Conservation (phyloP, 2,888 invertebrate genomes). For the Charanyca ferruginea region DNA sequence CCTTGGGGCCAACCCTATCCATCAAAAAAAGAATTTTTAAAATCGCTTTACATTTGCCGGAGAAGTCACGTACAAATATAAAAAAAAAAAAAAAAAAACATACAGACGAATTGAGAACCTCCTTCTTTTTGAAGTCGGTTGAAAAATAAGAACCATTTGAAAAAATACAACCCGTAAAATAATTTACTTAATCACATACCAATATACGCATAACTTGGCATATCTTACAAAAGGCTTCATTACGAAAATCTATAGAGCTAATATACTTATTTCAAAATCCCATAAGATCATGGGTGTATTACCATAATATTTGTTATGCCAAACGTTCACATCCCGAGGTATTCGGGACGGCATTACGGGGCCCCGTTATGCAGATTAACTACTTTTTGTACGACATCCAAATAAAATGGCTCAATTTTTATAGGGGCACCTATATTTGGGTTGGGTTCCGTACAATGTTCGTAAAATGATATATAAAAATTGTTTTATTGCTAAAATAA, state of each 20-base stretch:
- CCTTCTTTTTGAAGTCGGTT: no score
- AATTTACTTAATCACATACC: constrained; percentile 16
- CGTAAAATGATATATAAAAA: constrained; percentile 4
- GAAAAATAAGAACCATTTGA: no score
- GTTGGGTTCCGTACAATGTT: constrained; percentile 52
- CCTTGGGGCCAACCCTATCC: no score
- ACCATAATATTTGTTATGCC: constrained; percentile 70
- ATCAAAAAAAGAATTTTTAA: no score
- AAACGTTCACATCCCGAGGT: constrained; percentile 63
- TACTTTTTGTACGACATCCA: constrained; percentile 70
- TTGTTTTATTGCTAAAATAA: background rate
- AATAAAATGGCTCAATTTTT: constrained; percentile 67
- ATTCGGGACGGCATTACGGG: constrained; percentile 32
- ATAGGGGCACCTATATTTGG: constrained; percentile 44
- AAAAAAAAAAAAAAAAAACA: no score
- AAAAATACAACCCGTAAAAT: background rate
- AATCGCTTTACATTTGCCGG: no score
- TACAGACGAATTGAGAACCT: no score
- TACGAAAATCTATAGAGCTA: constrained; percentile 35
- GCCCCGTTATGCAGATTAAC: constrained; percentile 81
- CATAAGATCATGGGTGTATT: constrained; percentile 50
- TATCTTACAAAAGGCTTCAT: constrained; percentile 24
- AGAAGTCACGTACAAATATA: no score
- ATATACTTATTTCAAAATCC: constrained; percentile 44
- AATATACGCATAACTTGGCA: constrained; percentile 8